Evolutionary conservation across 2,888 invertebrate species (phyloP).

Genomic region (Sinhomidia bicolor): DNA sequence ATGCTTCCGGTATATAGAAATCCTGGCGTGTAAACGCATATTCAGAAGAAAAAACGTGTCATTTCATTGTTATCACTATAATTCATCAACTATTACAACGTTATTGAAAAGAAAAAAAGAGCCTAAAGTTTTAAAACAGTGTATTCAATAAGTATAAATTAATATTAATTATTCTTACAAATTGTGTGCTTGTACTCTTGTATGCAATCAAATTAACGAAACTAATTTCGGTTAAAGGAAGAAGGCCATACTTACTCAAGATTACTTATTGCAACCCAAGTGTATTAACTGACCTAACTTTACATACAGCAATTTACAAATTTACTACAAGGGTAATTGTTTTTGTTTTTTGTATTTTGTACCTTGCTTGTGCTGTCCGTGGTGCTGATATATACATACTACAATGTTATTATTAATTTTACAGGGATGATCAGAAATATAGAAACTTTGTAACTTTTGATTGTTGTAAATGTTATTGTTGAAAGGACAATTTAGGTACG

Average conservation of each 20-base stretch:
- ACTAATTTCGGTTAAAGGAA: neutral
- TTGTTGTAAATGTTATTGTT: neutral
- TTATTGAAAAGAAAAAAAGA: constrained; percentile 23
- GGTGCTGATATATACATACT: constrained; percentile 49
- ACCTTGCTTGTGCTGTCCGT: constrained; percentile 59
- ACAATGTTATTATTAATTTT: too few species aligned
- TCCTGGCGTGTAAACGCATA: neutral
- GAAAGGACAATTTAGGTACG: neutral
- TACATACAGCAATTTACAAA: neutral
- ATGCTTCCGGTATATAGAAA: constrained; percentile 56
- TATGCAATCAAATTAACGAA: neutral
- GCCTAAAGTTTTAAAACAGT: constrained; percentile 57
- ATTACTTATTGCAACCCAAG: constrained; percentile 36
- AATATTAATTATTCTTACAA: neutral
- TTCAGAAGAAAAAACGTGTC: neutral
- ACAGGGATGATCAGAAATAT: too few species aligned
- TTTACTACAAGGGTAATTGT: neutral
- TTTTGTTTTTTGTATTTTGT: constrained; percentile 57
- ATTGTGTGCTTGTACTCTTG: neutral
- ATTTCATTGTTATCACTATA: neutral
- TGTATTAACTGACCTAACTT: neutral
- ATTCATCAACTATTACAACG: neutral
- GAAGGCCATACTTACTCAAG: neutral
- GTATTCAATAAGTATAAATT: constrained; percentile 3
- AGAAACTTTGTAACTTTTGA: neutral